Evolutionary conservation across 2,113 vertebrate species (phyloP).

Genomic region (Sapayoa aenigma): DNA sequence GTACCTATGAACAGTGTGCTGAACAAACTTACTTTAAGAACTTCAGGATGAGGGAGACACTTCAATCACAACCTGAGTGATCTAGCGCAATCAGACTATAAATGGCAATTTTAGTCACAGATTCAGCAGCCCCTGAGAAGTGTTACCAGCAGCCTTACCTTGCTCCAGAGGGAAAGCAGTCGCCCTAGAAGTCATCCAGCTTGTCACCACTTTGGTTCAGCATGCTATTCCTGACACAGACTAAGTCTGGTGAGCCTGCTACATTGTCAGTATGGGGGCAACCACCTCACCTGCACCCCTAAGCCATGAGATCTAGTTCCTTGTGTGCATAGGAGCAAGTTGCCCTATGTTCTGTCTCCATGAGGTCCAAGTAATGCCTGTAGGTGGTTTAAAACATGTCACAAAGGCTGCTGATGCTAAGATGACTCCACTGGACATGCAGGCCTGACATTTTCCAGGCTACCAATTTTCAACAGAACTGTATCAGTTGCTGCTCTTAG

Average conservation of each 20-base stretch:
- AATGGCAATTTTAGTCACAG: not conserved
- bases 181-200: not conserved
- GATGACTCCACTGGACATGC: not conserved
- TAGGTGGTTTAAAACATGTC: not conserved
- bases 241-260: not conserved
- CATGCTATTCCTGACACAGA: not conserved
- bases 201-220: not conserved
- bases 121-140: not conserved
- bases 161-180: not conserved
- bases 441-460: not conserved
- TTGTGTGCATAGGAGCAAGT: not conserved
- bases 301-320: not conserved
- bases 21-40: not conserved
- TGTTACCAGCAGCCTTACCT: not conserved
- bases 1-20: not conserved
- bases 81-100: not conserved
- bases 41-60: not conserved
- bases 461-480: not conserved
- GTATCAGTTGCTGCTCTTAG: not conserved
- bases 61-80: not conserved
- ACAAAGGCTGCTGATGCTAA: not conserved
- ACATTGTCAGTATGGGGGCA: accelerated
- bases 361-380: not conserved
- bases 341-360: not conserved
- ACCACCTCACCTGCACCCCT: not conserved